phyloP scores from a whole-genome alignment of 2,113 vertebrate genomes.

The Peromyscus maniculatus region DNA sequence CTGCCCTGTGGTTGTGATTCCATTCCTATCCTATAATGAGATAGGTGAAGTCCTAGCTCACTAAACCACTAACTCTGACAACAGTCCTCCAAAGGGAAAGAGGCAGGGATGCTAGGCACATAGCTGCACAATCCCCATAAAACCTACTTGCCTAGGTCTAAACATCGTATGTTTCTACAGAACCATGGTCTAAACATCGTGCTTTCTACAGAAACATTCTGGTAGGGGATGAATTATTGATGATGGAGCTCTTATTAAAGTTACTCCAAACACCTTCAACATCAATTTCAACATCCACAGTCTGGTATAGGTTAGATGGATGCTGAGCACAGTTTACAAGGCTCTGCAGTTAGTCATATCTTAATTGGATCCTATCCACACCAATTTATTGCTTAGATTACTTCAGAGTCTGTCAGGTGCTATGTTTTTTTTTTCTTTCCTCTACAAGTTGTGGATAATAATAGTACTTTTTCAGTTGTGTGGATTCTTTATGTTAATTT shows the following conservation, averaged over 20 bases:
- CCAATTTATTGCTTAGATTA: neutral
- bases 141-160: neutral
- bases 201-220: neutral
- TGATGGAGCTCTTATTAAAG: neutral
- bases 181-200: neutral
- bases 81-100: neutral
- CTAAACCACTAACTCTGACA: neutral
- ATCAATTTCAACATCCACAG: neutral
- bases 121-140: neutral
- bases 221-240: neutral
- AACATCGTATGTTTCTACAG: neutral
- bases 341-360: neutral
- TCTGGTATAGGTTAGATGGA: neutral
- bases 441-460: neutral
- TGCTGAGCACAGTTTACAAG: neutral
- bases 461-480: neutral
- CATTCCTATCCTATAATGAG: neutral
- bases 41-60: neutral
- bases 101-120: neutral
- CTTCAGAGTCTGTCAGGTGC: neutral
- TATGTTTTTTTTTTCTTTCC: neutral
- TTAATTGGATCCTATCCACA: neutral
- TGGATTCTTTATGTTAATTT: conserved; percentile 19
- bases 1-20: neutral
- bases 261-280: conserved; percentile 1